Evolutionary conservation across 2,113 vertebrate genomes (phyloP).

Genomic region (Phalacrocorax brasilianus): DNA sequence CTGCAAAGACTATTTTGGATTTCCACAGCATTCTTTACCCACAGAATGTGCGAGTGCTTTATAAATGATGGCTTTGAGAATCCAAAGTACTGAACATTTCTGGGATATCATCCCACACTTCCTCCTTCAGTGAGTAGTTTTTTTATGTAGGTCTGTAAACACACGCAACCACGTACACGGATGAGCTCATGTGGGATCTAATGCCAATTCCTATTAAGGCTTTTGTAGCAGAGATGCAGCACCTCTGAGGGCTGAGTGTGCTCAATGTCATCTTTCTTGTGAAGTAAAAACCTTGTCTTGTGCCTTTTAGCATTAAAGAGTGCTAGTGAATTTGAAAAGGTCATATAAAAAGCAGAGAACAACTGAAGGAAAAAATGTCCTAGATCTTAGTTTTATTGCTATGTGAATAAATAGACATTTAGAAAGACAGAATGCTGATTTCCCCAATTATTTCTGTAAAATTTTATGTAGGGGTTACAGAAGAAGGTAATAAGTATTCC

Average conservation of each 20-base stretch:
- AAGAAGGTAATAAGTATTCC: not conserved
- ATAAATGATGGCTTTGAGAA: not conserved
- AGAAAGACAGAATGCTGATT: not conserved
- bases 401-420: not conserved
- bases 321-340: not conserved
- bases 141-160: not conserved
- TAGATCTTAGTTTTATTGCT: not conserved
- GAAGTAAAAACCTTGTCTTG: not conserved
- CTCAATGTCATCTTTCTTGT: not conserved
- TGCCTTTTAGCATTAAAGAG: not conserved
- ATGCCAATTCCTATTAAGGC: not conserved
- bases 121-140: not conserved
- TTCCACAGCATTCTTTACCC: not conserved
- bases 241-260: not conserved
- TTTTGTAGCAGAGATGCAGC: not conserved
- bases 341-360: not conserved
- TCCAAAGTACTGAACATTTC: not conserved
- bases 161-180: not conserved
- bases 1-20: not conserved
- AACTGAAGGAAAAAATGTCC: not conserved
- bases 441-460: not conserved
- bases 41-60: not conserved
- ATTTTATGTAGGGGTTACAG: not conserved
- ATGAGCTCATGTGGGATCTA: accelerated
- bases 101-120: not conserved